Evolutionary conservation across 2,797 vertebrate species (phyloP), one percentile per base, ranked within the genome.

Genomic region (Sciaenops ocellatus): DNA sequence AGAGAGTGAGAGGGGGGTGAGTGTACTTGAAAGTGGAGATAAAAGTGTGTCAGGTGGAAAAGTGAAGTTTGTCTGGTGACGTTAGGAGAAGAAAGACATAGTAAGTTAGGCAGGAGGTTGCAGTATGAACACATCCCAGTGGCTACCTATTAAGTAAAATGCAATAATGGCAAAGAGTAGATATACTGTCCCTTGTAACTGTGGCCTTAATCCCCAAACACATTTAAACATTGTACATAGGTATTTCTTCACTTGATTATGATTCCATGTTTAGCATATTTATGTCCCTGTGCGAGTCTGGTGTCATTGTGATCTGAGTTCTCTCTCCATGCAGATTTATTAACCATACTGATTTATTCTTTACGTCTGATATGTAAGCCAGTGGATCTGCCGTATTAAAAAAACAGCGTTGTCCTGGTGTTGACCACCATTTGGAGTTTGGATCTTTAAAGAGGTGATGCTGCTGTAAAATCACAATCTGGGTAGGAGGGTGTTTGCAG

Each of bases 161-260:
- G 92, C 91, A 93, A 93, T 94, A 93, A 92, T 47, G 67, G 75
- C 62, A 86, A 88, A 88, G 78, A 87, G 82, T 83, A 82, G 69
- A 81, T 76, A 50, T 82, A 82, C 74, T 88, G 85, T 91, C 90
- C 86, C 88, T 80, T 88, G 85, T 91, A 93, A 88, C 84, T 83
- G 93, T 93, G 93, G 93, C 93, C 94, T 95, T 94, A 94, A 90
- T 85, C 85, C 89, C 87, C 63, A 80, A 88, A 91, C 73, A 80
- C 79, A 85, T 83, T 66, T 22, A 86, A 83, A 86, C 81, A 73
- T 91, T 44, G 93, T 94, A 94, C 75, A 94, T 91, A 94, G 75
- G 87, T 71, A 72, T 84, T 78, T 86, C 76, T 83, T 87, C 66
- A 82, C 78, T 85, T 79, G 79, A 79, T 91, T 86, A 87, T 82